Base-by-base conservation (phyloP, 2,888 invertebrate genomes). In the Troglohyphantes excavatus region DNA sequence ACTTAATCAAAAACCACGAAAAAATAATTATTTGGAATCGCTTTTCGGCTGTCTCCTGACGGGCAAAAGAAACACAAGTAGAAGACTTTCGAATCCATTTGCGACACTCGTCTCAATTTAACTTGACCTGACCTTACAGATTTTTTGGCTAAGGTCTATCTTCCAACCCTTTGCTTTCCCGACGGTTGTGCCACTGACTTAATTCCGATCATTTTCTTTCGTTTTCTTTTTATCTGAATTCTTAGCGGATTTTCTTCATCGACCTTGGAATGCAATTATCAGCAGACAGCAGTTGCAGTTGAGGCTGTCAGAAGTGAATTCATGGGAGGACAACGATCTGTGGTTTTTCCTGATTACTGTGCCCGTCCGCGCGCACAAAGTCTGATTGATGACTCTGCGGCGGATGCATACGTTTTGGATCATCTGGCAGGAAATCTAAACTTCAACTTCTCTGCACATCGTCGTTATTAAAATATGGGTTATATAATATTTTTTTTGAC, bases 101-200 rank as follows among this genome's bases (percentile, higher is more conserved):
- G n/a, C 53, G 2, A 53, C 1, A 53, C n/a, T 13, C n/a, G 17
- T 53, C 53, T 53, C 5, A 53, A 53, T 53, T 53, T 53, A 53
- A 53, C 53, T 53, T 53, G 53, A 53, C 53, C 53, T 53, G 53
- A 53, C 53, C 53, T 53, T 13, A 53, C 13, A 53, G n/a, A 17
- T 53, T 53, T 53, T 53, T n/a, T 13, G 53, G 53, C 53, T n/a
- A 53, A 53, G 53, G 5, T 17, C n/a, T n/a, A n/a, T n/a, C n/a
- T n/a, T 17, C 53, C 53, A 5, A 39, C 53, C 17, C 13, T 53
- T 17, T 53, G 5, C 53, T 53, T n/a, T 53, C 13, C 17, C 53
- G 17, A 53, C n/a, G 53, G 39, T n/a, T 53, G 53, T 53, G 53
- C 53, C 53, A 53, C 53, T 53, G 53, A 53, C 53, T 53, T 53